phyloP scores from a whole-genome alignment of 2,888 invertebrate genomes.

The Scrobipalpa costella region DNA sequence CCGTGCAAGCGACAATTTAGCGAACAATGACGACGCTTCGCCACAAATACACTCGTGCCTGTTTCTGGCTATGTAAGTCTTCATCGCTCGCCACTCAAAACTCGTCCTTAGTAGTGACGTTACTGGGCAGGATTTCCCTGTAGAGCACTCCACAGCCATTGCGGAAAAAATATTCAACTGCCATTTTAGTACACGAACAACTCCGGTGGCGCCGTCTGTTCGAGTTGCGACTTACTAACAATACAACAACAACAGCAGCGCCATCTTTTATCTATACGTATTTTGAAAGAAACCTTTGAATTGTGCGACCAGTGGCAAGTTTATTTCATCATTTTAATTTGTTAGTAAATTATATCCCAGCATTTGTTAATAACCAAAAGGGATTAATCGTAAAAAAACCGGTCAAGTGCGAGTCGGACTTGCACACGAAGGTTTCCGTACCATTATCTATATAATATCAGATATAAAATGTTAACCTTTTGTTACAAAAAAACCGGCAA shows the following conservation, averaged over 20 bases:
- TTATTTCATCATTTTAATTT: neutral
- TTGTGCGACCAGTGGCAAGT: conserved; percentile 53
- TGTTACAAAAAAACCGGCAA: no score
- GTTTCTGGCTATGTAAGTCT: conserved; percentile 69
- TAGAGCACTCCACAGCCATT: conserved; percentile 42
- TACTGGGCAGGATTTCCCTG: conserved; percentile 47
- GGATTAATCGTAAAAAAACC: no score
- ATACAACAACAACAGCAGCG: conserved; percentile 63
- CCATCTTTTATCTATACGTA: conserved; percentile 78
- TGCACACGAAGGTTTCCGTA: no score
- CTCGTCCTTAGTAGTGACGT: conserved; percentile 39
- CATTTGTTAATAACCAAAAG: no score
- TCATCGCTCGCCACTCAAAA: conserved; percentile 43
- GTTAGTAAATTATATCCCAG: no score
- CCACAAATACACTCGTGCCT: conserved; percentile 74
- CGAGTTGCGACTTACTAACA: conserved; percentile 68
- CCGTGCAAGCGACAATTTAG: conserved; percentile 80
- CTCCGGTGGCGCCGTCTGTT: conserved; percentile 80
- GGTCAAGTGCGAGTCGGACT: no score
- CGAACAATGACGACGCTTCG: conserved; percentile 79
- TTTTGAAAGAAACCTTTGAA: conserved; percentile 72
- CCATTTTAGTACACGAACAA: conserved; percentile 78
- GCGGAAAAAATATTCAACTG: conserved; percentile 77
- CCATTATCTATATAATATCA: no score
- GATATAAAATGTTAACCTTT: no score